Evolutionary conservation across 2,797 vertebrate species (phyloP).

Genomic region (Malacoraja senta): DNA sequence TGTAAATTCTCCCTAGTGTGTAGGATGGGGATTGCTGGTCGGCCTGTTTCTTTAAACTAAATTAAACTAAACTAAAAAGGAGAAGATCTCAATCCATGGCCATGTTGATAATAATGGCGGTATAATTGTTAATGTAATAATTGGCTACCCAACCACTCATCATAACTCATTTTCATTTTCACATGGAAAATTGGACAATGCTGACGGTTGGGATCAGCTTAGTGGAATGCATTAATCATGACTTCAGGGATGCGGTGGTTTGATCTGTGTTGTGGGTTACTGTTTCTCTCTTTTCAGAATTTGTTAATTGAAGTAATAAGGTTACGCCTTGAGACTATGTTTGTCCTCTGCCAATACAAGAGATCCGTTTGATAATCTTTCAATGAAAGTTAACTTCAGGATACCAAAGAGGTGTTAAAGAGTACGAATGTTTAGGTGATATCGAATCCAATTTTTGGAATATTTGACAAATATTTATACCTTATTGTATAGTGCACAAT

Average conservation of each 20-base stretch:
- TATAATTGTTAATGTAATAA: background rate
- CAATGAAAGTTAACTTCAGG: background rate
- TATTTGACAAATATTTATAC: background rate
- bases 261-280: background rate
- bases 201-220: background rate
- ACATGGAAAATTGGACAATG: slow-evolving; percentile 1
- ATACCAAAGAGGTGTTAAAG: background rate
- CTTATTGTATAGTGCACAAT: background rate
- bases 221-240: slow-evolving; percentile 14
- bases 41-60: too few species aligned
- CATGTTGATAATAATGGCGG: background rate
- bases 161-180: background rate
- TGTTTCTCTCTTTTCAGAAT: background rate
- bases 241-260: background rate
- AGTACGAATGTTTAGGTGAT: background rate
- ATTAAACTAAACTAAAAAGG: too few species aligned
- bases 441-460: background rate
- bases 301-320: background rate
- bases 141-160: background rate
- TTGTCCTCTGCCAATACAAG: background rate
- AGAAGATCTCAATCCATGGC: background rate
- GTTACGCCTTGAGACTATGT: background rate
- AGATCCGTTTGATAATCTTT: background rate
- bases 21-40: too few species aligned
- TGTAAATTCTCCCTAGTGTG: too few species aligned